A percentile compares a stretch with the other conserved stretches of the same genome.
These are phyloP conservation scores for Cheiracanthium punctorium DNA, from an alignment of 2,888 invertebrate species.

Conservation along the genomic window DNA sequence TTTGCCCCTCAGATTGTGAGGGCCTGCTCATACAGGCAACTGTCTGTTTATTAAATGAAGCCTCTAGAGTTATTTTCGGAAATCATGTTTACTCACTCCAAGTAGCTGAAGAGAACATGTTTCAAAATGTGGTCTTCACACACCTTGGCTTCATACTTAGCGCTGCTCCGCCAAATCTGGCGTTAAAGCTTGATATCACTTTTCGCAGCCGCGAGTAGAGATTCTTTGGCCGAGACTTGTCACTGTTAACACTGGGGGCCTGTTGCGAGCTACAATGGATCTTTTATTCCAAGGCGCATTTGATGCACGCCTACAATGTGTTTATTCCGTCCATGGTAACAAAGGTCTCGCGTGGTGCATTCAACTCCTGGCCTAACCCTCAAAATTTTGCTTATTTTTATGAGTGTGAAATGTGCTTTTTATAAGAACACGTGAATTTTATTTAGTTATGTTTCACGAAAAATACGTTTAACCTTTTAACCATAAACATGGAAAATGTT, in stretches of 20 bases:
- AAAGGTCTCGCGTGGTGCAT: constrained; percentile 20
- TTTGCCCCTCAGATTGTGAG: too few relatives aligned
- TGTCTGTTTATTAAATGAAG: too few relatives aligned
- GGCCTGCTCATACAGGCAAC: too few relatives aligned
- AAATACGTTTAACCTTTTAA: too few relatives aligned
- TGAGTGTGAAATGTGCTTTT: background rate
- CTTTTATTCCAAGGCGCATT: constrained; percentile 37
- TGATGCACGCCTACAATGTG: constrained; percentile 26
- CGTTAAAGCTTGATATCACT: background rate
- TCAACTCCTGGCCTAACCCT: constrained; percentile 9
- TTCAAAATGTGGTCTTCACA: too few relatives aligned
- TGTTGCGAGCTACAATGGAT: constrained; percentile 23
- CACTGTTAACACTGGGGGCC: constrained; percentile 20
- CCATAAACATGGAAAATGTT: too few relatives aligned
- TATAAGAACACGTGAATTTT: too few relatives aligned
- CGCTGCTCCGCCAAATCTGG: constrained; percentile 21
- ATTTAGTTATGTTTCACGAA: too few relatives aligned
- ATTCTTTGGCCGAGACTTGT: background rate
- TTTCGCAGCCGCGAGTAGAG: constrained; percentile 1
- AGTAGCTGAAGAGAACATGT: too few relatives aligned
- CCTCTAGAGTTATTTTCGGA: too few relatives aligned
- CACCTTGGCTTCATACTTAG: too few relatives aligned
- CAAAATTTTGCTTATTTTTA: background rate
- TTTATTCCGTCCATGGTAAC: background rate
- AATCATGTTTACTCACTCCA: too few relatives aligned